A percentile compares a stretch with the other conserved stretches of the same genome.
Conservation (phyloP, 2,888 invertebrate species). For the Agrotis segetum region DNA sequence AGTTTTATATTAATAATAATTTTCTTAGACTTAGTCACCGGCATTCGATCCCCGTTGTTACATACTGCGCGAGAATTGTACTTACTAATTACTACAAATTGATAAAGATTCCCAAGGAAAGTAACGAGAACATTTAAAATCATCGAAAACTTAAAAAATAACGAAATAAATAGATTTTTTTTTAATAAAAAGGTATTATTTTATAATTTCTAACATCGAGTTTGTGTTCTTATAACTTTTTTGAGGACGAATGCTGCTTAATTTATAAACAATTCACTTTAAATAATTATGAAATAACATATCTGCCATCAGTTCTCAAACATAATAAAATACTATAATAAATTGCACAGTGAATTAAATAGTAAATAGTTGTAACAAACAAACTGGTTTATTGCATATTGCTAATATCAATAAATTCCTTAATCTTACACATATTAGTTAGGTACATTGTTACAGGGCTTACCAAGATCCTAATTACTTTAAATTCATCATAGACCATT, state of each 20-base stretch:
- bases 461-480: constrained; percentile 49
- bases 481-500: constrained; percentile 55
- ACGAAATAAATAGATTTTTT: constrained; percentile 89
- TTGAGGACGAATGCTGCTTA: constrained; percentile 52
- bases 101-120: constrained; percentile 90
- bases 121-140: constrained; percentile 90
- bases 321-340: constrained; percentile 46
- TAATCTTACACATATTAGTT: constrained; percentile 50
- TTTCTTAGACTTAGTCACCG: constrained; percentile 57
- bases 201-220: constrained; percentile 71
- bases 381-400: constrained; percentile 43
- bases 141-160: constrained; percentile 90
- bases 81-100: constrained; percentile 84
- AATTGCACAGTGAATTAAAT: constrained; percentile 51
- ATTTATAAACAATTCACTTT: constrained; percentile 32
- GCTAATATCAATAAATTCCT: constrained; percentile 53
- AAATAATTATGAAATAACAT: constrained; percentile 52
- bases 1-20: constrained; percentile 61
- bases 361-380: constrained; percentile 47
- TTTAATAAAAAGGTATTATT: constrained; percentile 73
- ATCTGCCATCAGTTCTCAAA: constrained; percentile 42
- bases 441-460: constrained; percentile 57
- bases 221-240: constrained; percentile 72
- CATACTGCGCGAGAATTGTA: constrained; percentile 77
- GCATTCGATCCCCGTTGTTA: constrained; percentile 74